Base-by-base conservation (phyloP, 2,888 invertebrate species). In the Hypomecis punctinalis region DNA sequence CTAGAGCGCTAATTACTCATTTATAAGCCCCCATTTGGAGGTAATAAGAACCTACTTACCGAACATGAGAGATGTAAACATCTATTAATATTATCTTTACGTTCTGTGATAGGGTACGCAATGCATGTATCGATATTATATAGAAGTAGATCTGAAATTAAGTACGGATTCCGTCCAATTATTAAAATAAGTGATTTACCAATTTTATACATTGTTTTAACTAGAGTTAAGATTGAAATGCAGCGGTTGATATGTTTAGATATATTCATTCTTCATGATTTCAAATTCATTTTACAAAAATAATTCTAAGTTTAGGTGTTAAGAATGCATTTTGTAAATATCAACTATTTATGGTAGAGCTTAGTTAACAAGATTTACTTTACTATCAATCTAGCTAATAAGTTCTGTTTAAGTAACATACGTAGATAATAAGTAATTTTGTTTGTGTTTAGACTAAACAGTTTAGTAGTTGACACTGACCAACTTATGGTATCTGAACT, bases 291-390 rank as follows among this genome's bases (percentile, higher is more conserved):
- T 39, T 37, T 48, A 35, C 11, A 54, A 13, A 48, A 48, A 7
- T n/a, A 51, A 6, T 52, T 5, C 5, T 45, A 48, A 54, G 42
- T 43, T 33, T 49, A 58, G 45, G 8, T 37, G 11, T 10, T 56
- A 64, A 51, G 60, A 53, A 55, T 57, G 72, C 70, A 72, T 72
- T 72, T 72, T 70, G 70, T 72, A 72, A 72, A 72, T 72, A 68
- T 51, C 61, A 54, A 62, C 63, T 72, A 70, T 72, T 72, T 72
- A 70, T 70, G 61, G 48, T 69, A 72, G 61, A 51, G 11, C 42
- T 53, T 53, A 42, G 54, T 11, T 40, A 23, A 49, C 11, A 37
- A 36, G 3, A 37, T 37, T 7, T 5, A 10, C 0, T 47, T 10
- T 23, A 46, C 6, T 46, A 23, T 23, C 11, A 13, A 7, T 46